Percentiles rank a stretch among this genome's conserved stretches.
These are phyloP conservation scores for Drosophila chauvacae DNA, from an alignment of 1,140 invertebrate species.

Conservation along the genomic window DNA sequence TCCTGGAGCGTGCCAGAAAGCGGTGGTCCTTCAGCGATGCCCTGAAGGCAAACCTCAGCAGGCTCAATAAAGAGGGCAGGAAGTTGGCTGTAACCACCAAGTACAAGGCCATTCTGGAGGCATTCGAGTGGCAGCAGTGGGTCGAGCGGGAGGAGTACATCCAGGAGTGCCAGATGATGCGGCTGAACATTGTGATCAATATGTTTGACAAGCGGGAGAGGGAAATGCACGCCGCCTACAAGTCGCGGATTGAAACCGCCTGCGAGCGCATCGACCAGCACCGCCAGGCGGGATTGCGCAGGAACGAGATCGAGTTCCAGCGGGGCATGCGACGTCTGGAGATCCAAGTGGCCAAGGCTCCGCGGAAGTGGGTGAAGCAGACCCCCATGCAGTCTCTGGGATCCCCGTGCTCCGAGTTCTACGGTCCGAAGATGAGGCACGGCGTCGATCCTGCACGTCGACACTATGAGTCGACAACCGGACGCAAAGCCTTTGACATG, in stretches of 20 bases:
- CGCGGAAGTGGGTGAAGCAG: conserved; percentile 63
- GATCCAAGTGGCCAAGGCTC: conserved; percentile 34
- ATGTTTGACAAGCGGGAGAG: conserved; percentile 80
- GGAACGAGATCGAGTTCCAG: conserved; percentile 80
- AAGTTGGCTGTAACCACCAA: conserved; percentile 35
- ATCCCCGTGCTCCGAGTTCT: conserved; percentile 85
- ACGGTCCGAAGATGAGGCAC: conserved; percentile 85
- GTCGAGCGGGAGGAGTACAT: conserved; percentile 85
- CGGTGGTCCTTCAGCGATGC: conserved; percentile 78
- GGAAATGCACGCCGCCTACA: conserved; percentile 78
- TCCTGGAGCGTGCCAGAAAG: conserved; percentile 75
- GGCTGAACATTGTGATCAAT: conserved; percentile 86
- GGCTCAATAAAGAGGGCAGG: conserved; percentile 35
- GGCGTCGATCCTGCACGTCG: conserved; percentile 85
- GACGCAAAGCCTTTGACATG: conserved; percentile 68
- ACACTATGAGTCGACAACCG: conserved; percentile 65
- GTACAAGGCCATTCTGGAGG: conserved; percentile 61
- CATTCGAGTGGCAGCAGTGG: conserved; percentile 83
- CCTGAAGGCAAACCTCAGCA: conserved; percentile 52
- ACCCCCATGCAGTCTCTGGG: conserved; percentile 85
- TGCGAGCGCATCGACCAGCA: conserved; percentile 78
- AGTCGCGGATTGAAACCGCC: conserved; percentile 83
- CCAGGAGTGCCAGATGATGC: conserved; percentile 86
- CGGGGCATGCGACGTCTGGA: conserved; percentile 76
- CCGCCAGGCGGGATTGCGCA: conserved; percentile 80